Base-by-base conservation (phyloP, 2,888 invertebrate genomes). In the Luffia ferchaultella region DNA sequence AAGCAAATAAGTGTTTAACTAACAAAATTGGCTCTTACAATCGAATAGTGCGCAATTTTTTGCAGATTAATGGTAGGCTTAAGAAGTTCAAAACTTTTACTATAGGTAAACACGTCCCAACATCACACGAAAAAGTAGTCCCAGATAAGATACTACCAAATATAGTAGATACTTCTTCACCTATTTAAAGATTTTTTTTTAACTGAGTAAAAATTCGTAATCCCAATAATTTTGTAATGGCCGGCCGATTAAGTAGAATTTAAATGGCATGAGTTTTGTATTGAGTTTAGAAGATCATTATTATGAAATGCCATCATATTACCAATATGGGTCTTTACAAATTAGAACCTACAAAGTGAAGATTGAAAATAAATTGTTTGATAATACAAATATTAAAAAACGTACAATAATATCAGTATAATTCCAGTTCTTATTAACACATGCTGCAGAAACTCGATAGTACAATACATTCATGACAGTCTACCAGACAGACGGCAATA, bases 401-500 rank as follows among this genome's bases (percentile, higher is more conserved):
- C 12, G 3, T 30, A 7, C 12, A 30, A 7, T 30, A 7, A 12
- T 30, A 7, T 30, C 30, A 30, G 12, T 7, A 30, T 30, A 30
- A 12, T 30, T 30, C 30, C 12, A 30, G 30, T 30, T 7, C 30
- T n/a, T n/a, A n/a, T n/a, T n/a, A n/a, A 30, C 12, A 30, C 30
- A 30, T 30, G 30, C 30, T 30, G 30, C 30, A 30, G 30, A 3
- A 12, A 30, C 30, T 12, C 30, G 30, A 3, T 30, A 30, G 30
- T 30, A 30, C 30, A 3, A 30, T 3, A 12, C 30, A 30, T 30
- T 12, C 5, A 12, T 30, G 5, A 61, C 58, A 64, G 61, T 61
- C 62, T 66, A 67, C 62, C 63, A 73, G 66, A n/a, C n/a, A n/a
- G n/a, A n/a, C n/a, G n/a, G 65, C 68, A 65, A 63, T 57, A 63